phyloP scores from a whole-genome alignment of 1,140 invertebrate species.

The Rhyacophila brunnea region DNA sequence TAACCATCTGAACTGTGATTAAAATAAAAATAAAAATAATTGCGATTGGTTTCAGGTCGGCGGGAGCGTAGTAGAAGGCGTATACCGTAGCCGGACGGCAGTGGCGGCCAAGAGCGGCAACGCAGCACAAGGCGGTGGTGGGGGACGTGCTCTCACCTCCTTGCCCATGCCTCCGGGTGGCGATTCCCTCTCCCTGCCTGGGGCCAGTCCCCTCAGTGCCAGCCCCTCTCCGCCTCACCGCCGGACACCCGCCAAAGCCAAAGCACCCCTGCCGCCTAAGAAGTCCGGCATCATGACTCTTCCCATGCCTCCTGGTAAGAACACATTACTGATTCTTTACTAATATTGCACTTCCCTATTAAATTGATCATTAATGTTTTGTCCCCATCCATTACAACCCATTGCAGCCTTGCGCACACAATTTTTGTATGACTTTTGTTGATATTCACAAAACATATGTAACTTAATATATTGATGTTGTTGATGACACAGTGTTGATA shows the following conservation, averaged over 20 bases:
- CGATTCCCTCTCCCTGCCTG: slow-evolving; percentile 67
- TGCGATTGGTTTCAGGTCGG: slow-evolving; percentile 34
- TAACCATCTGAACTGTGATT: not conserved
- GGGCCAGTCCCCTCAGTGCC: slow-evolving; percentile 67
- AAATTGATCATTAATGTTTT: too few species aligned
- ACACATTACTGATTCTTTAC: not conserved
- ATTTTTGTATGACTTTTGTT: too few species aligned
- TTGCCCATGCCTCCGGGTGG: slow-evolving; percentile 84
- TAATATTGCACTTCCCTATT: too few species aligned
- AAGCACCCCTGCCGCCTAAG: slow-evolving; percentile 39
- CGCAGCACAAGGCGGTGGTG: not conserved
- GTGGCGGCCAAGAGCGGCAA: slow-evolving; percentile 42
- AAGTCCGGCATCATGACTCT: slow-evolving; percentile 76
- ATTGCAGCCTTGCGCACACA: too few species aligned
- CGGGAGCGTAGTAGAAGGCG: slow-evolving; percentile 47
- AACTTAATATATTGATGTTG: too few species aligned
- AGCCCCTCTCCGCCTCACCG: slow-evolving; percentile 50
- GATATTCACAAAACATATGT: too few species aligned
- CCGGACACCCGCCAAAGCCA: slow-evolving; percentile 30
- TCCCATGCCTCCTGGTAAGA: slow-evolving; percentile 82
- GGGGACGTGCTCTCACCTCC: slow-evolving; percentile 66
- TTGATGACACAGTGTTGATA: too few species aligned
- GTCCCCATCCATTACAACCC: too few species aligned
- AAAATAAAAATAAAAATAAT: not conserved
- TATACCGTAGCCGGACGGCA: slow-evolving; percentile 38